Percentiles rank a stretch among this genome's conserved stretches.
Evolutionary conservation across 1,140 invertebrate species (phyloP).

Genomic region (Zaprionus ornatus): DNA sequence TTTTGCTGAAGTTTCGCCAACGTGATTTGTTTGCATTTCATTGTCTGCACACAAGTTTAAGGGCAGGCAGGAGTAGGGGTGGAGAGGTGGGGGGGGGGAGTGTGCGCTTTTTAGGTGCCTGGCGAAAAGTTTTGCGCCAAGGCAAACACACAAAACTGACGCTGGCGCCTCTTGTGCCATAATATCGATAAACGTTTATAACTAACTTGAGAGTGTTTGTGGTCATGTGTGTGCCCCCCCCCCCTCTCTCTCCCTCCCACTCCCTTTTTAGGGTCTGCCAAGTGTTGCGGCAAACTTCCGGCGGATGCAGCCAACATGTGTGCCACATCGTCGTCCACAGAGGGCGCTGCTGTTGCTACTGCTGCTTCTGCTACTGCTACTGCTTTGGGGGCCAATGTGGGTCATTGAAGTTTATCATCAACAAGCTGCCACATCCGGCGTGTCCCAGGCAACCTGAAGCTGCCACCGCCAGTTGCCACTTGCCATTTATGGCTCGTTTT

Average conservation of each 20-base stretch:
- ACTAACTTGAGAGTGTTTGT: constrained; percentile 70
- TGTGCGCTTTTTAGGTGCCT: constrained; percentile 3
- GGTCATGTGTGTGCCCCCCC: constrained; percentile 23
- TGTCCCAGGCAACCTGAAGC: constrained; percentile 58
- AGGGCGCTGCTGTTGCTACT: background rate
- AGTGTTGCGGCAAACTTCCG: constrained; percentile 79
- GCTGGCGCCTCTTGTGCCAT: constrained; percentile 45
- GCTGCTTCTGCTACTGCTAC: background rate
- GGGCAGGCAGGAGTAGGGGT: background rate
- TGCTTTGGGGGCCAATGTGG: constrained; percentile 49
- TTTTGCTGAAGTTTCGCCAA: constrained; percentile 62
- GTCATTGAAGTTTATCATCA: constrained; percentile 80
- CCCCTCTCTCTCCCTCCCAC: background rate
- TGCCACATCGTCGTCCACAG: constrained; percentile 29
- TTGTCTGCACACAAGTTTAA: constrained; percentile 58
- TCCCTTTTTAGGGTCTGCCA: constrained; percentile 12
- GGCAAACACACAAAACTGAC: constrained; percentile 22
- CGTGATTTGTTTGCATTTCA: constrained; percentile 79
- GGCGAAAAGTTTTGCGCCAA: constrained; percentile 33
- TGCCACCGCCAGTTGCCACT: constrained; percentile 59
- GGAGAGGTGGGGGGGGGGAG: background rate
- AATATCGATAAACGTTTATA: constrained; percentile 81
- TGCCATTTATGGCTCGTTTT: constrained; percentile 17
- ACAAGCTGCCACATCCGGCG: constrained; percentile 73
- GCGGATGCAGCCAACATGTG: constrained; percentile 66